Evolutionary conservation across 2,797 vertebrate genomes (phyloP).

Genomic region (Enteromius radiatus): DNA sequence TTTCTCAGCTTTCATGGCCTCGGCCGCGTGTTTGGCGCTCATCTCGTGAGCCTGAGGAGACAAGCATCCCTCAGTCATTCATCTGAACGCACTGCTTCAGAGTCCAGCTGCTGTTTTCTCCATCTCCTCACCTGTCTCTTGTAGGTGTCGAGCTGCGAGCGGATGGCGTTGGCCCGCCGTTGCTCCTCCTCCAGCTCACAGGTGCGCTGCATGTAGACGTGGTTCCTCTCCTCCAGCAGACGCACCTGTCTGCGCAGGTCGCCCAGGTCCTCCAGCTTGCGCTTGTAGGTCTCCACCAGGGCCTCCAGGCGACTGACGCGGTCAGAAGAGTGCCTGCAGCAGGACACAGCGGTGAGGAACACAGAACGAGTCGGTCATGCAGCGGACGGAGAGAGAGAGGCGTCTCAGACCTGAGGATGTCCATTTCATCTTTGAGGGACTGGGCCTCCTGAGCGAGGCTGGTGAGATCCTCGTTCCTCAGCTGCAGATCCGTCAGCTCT

Average conservation of each 20-base stretch:
- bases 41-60: slow-evolving; percentile 84
- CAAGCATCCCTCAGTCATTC: not conserved
- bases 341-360: not conserved
- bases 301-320: slow-evolving; percentile 86
- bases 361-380: not conserved
- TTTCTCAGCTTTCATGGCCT: slow-evolving; percentile 90
- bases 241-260: slow-evolving; percentile 90
- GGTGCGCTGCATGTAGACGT: slow-evolving; percentile 89
- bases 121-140: slow-evolving; percentile 81
- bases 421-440: slow-evolving; percentile 90
- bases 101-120: not conserved
- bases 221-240: slow-evolving; percentile 90
- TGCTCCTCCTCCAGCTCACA: slow-evolving; percentile 91
- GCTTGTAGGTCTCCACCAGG: slow-evolving; percentile 86
- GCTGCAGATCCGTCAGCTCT: slow-evolving; percentile 80
- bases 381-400: not conserved
- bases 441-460: slow-evolving; percentile 89
- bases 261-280: slow-evolving; percentile 87
- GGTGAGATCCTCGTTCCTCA: slow-evolving; percentile 86
- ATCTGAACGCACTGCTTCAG: not conserved
- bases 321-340: slow-evolving; percentile 86
- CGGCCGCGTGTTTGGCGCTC: slow-evolving; percentile 81
- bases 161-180: slow-evolving; percentile 81
- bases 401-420: slow-evolving; percentile 82
- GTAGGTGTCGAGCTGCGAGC: slow-evolving; percentile 85